A percentile compares a stretch with the other conserved stretches of the same genome.
phyloP scores from a whole-genome alignment of 2,113 vertebrate species.

The Neotragus pygmaeus region DNA sequence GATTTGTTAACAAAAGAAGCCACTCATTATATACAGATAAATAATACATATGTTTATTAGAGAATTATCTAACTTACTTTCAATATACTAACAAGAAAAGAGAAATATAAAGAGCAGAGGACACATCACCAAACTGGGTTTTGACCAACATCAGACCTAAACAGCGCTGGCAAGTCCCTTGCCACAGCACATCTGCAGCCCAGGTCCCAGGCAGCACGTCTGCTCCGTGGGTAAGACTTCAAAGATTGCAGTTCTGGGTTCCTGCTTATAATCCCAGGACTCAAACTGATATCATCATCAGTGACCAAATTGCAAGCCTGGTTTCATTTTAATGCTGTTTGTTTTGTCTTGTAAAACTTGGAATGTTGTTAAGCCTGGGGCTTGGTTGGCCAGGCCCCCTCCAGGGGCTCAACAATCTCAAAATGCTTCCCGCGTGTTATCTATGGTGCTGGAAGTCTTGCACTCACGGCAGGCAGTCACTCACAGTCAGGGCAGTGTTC shows the following conservation, averaged over 20 bases:
- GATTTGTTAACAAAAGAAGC: background rate
- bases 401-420: background rate
- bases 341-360: background rate
- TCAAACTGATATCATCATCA: background rate
- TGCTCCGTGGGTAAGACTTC: background rate
- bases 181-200: background rate
- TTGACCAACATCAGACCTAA: background rate
- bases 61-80: background rate
- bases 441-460: background rate
- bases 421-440: background rate
- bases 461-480: background rate
- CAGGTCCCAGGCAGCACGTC: background rate
- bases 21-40: background rate
- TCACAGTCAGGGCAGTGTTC: background rate
- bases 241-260: background rate
- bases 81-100: background rate
- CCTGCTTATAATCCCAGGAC: background rate
- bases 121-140: background rate
- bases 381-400: background rate
- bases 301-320: background rate
- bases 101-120: background rate
- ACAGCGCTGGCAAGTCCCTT: background rate
- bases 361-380: background rate
- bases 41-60: background rate
- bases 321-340: background rate